Base-by-base conservation (phyloP, 2,113 vertebrate species). In the Melospiza melodia region DNA sequence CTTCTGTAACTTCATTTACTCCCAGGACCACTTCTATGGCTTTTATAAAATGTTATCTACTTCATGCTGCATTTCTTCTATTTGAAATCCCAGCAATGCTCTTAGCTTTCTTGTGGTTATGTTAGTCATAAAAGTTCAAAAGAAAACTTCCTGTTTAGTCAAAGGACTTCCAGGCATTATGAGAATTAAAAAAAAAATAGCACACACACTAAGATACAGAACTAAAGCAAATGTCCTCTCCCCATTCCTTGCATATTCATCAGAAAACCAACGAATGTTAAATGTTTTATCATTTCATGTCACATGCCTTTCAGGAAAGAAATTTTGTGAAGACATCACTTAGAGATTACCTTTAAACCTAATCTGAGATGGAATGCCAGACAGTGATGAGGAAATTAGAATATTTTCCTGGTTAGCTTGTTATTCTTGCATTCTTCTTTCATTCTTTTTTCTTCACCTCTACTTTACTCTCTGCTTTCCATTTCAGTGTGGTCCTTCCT, bases 41-140 rank as follows among this genome's bases (percentile, higher is more conserved):
- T 93, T 93, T 86, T 84, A 71, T 27, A 37, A 88, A 76, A 93
- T 18, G 4, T 35, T 77, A 73, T 17, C 39, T 80, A 24, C 43
- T 84, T 80, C 44, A 88, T 37, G 51, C 51, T 84, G 68, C 11
- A 55, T 2, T 85, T 65, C 15, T 73, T 77, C 61, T 46, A 48
- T 43, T 90, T 77, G 33, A 85, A 93, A 84, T 87, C 22, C 8
- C 33, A 81, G 35, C 4, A 83, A 51, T 30, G 23, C 30, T 71
- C 24, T 71, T 66, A 85, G 35, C 15, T 52, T 91, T 92, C 27
- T 44, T 65, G 24, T 68, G 16, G 15, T 87, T 84, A 65, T 23
- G 3, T 35, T 62, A 76, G 37, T 77, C 21, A 85, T 24, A 44
- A 41, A 75, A 87, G 14, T 65, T 71, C 24, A 58, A 79, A 72